Evolutionary conservation across 2,888 invertebrate species (phyloP).

Genomic region (Aquatica leii): DNA sequence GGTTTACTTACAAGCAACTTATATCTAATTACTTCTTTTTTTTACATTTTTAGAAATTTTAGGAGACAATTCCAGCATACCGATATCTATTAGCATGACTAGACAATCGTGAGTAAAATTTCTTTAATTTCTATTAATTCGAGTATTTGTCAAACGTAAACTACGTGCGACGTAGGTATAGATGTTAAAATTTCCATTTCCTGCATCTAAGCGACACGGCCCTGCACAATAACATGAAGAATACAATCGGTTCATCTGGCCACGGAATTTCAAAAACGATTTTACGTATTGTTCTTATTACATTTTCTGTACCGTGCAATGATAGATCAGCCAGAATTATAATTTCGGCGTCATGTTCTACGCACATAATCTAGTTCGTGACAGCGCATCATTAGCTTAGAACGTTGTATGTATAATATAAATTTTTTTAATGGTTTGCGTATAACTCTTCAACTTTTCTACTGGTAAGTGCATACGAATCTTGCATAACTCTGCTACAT

Average conservation of each 20-base stretch:
- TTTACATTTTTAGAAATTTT: too few relatives aligned
- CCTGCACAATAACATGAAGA: constrained; percentile 93
- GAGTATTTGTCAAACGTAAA: too few relatives aligned
- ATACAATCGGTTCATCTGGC: constrained; percentile 89
- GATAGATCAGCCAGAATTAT: constrained; percentile 81
- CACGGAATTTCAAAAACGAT: constrained; percentile 91
- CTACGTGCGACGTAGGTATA: constrained; percentile 96
- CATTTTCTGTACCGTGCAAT: constrained; percentile 82
- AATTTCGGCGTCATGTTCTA: constrained; percentile 83
- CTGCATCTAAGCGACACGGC: constrained; percentile 81
- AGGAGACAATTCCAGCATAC: too few relatives aligned
- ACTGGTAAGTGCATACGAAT: constrained; percentile 84
- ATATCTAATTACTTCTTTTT: too few relatives aligned
- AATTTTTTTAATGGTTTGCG: constrained; percentile 84
- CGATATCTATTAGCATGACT: too few relatives aligned
- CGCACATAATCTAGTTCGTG: constrained; percentile 81
- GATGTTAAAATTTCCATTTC: constrained; percentile 86
- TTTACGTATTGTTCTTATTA: constrained; percentile 75
- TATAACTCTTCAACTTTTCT: constrained; percentile 89
- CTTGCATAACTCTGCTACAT: constrained; percentile 79
- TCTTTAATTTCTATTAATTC: too few relatives aligned
- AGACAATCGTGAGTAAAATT: too few relatives aligned
- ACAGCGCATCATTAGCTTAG: constrained; percentile 72
- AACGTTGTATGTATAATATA: constrained; percentile 94
- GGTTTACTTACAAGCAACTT: too few relatives aligned